phyloP scores from a whole-genome alignment of 2,797 vertebrate genomes.

The Macroramphosus scolopax region DNA sequence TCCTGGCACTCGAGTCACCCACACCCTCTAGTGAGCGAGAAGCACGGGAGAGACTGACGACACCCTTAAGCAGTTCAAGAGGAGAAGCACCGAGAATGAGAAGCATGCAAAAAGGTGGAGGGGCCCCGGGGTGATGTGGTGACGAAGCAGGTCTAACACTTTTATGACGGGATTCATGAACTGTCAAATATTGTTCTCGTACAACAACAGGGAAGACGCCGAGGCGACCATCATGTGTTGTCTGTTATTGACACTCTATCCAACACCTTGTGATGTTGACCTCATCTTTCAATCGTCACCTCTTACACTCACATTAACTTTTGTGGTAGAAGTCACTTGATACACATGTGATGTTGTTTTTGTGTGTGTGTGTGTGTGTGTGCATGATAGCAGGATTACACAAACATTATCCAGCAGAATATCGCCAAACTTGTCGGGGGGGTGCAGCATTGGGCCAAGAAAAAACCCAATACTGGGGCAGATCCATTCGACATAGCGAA shows the following conservation, averaged over 20 bases:
- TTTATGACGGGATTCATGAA: conserved; percentile 45
- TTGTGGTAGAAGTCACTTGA: conserved; percentile 8
- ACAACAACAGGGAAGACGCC: neutral
- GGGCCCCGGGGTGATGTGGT: conserved; percentile 23
- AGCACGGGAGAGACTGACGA: conserved; percentile 42
- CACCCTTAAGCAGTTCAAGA: conserved; percentile 59
- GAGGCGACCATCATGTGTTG: too few relatives aligned
- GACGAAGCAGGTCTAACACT: conserved; percentile 33
- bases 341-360: neutral
- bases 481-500: too few relatives aligned
- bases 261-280: conserved; percentile 1
- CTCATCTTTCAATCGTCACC: conserved; percentile 28
- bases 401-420: too few relatives aligned
- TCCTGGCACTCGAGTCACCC: conserved; percentile 68
- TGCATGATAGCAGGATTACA: too few relatives aligned
- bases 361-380: too few relatives aligned
- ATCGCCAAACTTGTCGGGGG: too few relatives aligned
- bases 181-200: conserved; percentile 37
- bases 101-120: conserved; percentile 23
- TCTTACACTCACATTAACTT: too few relatives aligned
- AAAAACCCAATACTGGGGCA: too few relatives aligned
- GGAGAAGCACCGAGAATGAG: conserved; percentile 27
- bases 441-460: too few relatives aligned
- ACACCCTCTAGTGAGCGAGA: conserved; percentile 62
- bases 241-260: conserved; percentile 49